A percentile compares a stretch with the other conserved stretches of the same genome.
phyloP scores from a whole-genome alignment of 2,888 invertebrate species.

The Cantharis flavilabris region DNA sequence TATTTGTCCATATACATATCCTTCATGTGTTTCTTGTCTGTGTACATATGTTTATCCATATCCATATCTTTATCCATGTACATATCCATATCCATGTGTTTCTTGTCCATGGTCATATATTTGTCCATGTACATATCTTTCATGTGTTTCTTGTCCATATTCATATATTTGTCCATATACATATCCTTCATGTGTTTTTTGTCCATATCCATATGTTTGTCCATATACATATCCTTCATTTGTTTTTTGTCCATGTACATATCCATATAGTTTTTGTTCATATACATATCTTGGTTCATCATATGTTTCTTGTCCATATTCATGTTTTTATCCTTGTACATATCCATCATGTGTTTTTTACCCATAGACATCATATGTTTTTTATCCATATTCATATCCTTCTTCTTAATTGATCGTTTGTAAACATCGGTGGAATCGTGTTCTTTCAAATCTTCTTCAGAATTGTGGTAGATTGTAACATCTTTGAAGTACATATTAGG shows the following conservation, averaged over 20 bases:
- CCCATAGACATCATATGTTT: background rate
- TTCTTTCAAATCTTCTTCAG: background rate
- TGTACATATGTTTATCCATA: too few relatives aligned
- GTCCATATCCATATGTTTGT: background rate
- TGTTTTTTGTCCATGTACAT: too few relatives aligned
- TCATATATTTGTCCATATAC: background rate
- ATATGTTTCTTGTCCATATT: background rate
- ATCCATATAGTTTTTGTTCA: too few relatives aligned
- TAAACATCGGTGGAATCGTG: background rate
- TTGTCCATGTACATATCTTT: background rate
- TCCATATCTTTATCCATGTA: background rate
- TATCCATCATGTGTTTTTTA: background rate
- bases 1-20: background rate
- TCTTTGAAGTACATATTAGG: conserved; percentile 72
- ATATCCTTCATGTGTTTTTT: background rate
- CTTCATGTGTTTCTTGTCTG: too few relatives aligned
- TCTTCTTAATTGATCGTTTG: background rate
- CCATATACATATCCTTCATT: background rate
- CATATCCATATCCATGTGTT: too few relatives aligned
- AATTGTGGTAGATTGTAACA: conserved; percentile 65
- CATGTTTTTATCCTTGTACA: background rate
- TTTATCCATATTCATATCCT: background rate
- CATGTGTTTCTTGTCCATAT: background rate
- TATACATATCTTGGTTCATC: too few relatives aligned
- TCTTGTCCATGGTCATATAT: background rate